Conservation (phyloP, 2,888 invertebrate genomes). For the Lasius fuliginosus region DNA sequence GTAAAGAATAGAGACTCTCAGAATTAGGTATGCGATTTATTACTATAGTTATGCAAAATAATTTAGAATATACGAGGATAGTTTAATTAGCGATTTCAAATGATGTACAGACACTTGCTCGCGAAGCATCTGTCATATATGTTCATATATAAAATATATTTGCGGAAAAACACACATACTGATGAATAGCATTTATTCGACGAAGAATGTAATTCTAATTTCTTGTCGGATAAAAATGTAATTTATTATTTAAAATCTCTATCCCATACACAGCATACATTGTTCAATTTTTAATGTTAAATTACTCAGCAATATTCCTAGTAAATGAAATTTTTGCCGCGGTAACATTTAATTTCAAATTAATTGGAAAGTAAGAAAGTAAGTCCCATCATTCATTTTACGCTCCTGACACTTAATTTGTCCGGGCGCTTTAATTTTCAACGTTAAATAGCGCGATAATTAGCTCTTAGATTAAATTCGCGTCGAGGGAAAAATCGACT, state of each 20-base stretch:
- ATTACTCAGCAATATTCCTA: background rate
- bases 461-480: conserved; percentile 49
- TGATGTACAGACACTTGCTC: background rate
- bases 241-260: background rate
- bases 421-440: conserved; percentile 47
- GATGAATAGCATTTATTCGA: background rate
- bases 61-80: background rate
- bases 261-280: background rate
- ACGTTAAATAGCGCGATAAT: conserved; percentile 54
- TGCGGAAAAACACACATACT: background rate
- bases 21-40: background rate
- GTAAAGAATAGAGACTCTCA: background rate
- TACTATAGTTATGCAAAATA: background rate
- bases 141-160: background rate
- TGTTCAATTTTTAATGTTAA: conserved; percentile 1
- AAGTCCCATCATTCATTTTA: conserved; percentile 44
- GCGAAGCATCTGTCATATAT: background rate
- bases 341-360: conserved; percentile 32
- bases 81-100: background rate
- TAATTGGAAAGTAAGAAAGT: conserved; percentile 35
- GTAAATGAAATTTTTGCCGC: conserved; percentile 27
- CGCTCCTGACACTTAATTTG: conserved; percentile 44
- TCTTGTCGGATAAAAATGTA: background rate
- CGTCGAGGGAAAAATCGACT: conserved; percentile 33
- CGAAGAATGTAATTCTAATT: background rate